Evolutionary conservation across 2,113 vertebrate species (phyloP), one percentile per base, ranked within the genome.

Genomic region (Thalassarche chlororhynchos): DNA sequence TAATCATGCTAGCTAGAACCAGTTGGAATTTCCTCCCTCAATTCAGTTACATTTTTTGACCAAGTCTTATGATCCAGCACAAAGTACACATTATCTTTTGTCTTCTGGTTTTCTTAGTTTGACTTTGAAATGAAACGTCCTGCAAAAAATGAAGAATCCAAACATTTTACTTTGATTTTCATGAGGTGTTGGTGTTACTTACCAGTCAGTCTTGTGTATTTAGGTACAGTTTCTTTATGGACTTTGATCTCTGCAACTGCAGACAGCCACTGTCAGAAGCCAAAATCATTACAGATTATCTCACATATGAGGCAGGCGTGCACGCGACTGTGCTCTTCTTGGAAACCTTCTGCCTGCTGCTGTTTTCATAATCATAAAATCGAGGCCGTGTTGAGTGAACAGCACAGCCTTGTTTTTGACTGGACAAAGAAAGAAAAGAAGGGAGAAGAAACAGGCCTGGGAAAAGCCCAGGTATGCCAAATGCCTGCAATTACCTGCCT

Each of bases 131-230:
- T 64, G 14, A 93, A 68, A 93, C 85, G 61, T 79, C 12, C 52
- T 55, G 51, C 5, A 74, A 77, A 84, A 60, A 66, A 17, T 0
- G 5, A 93, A 78, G 65, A 68, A 76, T 46, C 49, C 46, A 85
- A 96, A 72, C 12, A 44, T 80, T 95, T 91, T 32, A 49, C 62
- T 95, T 86, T 77, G 58, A 91, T 85, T 97, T 95, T 95, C 90
- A 88, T 77, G 93, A 97, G 95, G 87, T 93, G 93, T 74, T 90
- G 75, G 78, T 94, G 92, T 80, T 96, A 95, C 78, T 94, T 86
- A 85, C 70, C 92, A 94, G 87, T 79, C 91, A 91, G 66, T 72
- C 75, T 66, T 80, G 21, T 69, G 61, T 65, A 69, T 44, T 95
- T 91, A 96, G 93, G 87, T 72, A 83, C 9, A 38, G 12, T 92